Evolutionary conservation across 2,797 vertebrate genomes (phyloP), one percentile per base, ranked within the genome.

Genomic region (Bovichtus variegatus): DNA sequence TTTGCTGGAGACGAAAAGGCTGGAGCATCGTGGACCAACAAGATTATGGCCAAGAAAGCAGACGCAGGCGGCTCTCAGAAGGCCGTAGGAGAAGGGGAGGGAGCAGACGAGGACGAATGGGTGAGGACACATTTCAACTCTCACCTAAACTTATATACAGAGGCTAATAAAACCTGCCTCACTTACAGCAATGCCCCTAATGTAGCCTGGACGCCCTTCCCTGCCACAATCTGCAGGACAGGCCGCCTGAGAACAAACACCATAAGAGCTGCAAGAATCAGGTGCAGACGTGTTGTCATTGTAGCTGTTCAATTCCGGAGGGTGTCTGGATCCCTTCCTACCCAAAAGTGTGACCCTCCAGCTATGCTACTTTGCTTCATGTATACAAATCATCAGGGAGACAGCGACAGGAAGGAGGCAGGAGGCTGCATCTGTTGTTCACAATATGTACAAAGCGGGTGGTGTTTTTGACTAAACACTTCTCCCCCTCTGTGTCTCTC

Each of bases 11-110:
- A 97, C 36, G 87, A 91, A 49, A 88, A 93, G 11, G 89, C 94
- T 0, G 96, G 97, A 21, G 93, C 94, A 0, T 97, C 96, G 0
- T 97, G 97, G 97, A 97, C 97, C 0, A 96, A 97, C 74, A 97
- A 97, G 88, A 95, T 97, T 43, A 92, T 98, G 95, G 91, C 95
- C 53, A 96, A 95, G 43, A 97, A 96, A 86, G 44, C 88, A 6
- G 89, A 80, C 0, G 47, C 74, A 4, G 83, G 11, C 44, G 29
- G 74, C 46, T 2, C 23, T 0, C 54, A 21, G 0, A 87, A 84
- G 49, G 29, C 76, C 2, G 76, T 76, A 1, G 91, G 83, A 44
- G 89, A 91, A 23, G 96, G 96, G 19, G 96, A 95, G 0, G 96
- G 95, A 36, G 96, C 94, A 0, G 96, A 94, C 19, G 97, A 97